These are phyloP conservation scores for Daboia siamensis DNA, from an alignment of 2,113 vertebrate species.

Conservation along the genomic window DNA sequence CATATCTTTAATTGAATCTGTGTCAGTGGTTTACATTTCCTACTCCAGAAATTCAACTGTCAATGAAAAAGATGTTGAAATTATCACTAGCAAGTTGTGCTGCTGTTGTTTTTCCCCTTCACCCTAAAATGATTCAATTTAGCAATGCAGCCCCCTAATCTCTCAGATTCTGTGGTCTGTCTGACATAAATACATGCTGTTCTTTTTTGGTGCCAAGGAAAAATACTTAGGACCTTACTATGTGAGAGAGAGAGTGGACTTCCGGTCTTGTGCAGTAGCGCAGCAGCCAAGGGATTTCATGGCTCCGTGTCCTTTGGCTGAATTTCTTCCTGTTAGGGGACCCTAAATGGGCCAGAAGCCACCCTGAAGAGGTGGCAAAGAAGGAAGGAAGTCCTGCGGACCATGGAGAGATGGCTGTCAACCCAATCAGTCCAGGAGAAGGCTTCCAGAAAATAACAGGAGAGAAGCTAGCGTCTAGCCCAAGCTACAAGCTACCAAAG, in stretches of 20 bases:
- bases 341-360: no score
- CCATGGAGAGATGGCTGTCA: no score
- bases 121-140: not conserved
- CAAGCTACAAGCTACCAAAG: no score
- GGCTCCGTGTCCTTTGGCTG: no score
- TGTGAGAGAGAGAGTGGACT: constrained; percentile 12
- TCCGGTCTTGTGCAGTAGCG: no score
- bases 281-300: no score
- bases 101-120: not conserved
- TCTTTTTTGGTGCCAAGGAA: constrained; percentile 39
- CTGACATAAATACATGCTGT: constrained; percentile 24
- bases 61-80: not conserved
- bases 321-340: no score
- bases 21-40: not conserved
- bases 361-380: no score
- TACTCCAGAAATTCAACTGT: not conserved
- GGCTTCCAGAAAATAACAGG: no score
- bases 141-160: not conserved
- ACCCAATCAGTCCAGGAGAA: no score
- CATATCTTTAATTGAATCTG: not conserved
- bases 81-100: constrained; percentile 5
- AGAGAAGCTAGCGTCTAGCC: no score
- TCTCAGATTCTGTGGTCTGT: constrained; percentile 26
- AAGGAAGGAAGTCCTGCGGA: no score
- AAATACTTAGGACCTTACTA: constrained; percentile 16